Percentiles rank a stretch among this genome's conserved stretches.
Conservation (phyloP, 2,113 vertebrate genomes). For the Falco punctatus region DNA sequence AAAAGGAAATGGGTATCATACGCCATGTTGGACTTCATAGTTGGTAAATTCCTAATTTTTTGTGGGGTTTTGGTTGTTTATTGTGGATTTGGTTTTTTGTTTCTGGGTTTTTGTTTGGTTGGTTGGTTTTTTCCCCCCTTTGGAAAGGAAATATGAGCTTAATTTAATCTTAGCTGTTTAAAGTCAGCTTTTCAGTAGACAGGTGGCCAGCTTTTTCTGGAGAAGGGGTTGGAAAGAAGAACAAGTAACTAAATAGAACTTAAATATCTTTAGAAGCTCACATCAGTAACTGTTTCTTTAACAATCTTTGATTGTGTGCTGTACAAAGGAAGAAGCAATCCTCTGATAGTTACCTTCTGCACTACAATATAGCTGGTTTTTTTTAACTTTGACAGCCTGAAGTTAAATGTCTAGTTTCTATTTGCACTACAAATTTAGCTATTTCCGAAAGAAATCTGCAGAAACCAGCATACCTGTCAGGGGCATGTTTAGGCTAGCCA, state of each 20-base stretch:
- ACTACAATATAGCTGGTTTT: not conserved
- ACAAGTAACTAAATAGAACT: not conserved
- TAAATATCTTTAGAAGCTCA: not conserved
- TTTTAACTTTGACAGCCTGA: not conserved
- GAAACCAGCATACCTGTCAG: not conserved
- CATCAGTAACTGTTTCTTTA: not conserved
- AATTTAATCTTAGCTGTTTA: not conserved
- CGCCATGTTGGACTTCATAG: not conserved
- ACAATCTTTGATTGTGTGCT: not conserved
- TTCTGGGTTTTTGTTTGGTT: not conserved
- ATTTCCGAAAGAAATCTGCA: not conserved
- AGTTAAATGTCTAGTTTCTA: not conserved
- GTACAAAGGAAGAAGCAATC: not conserved
- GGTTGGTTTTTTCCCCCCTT: not conserved
- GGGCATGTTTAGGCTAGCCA: not conserved
- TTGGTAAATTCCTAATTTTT: not conserved
- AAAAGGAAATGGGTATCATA: not conserved
- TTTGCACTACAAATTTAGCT: not conserved
- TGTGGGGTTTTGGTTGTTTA: not conserved
- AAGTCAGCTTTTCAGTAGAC: not conserved
- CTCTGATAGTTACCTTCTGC: not conserved
- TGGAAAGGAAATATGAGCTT: not conserved
- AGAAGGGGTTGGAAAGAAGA: not conserved
- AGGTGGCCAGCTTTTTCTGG: not conserved
- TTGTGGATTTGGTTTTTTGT: not conserved